Evolutionary conservation across 2,888 invertebrate genomes (phyloP).

Genomic region (Keiferia lycopersicella): DNA sequence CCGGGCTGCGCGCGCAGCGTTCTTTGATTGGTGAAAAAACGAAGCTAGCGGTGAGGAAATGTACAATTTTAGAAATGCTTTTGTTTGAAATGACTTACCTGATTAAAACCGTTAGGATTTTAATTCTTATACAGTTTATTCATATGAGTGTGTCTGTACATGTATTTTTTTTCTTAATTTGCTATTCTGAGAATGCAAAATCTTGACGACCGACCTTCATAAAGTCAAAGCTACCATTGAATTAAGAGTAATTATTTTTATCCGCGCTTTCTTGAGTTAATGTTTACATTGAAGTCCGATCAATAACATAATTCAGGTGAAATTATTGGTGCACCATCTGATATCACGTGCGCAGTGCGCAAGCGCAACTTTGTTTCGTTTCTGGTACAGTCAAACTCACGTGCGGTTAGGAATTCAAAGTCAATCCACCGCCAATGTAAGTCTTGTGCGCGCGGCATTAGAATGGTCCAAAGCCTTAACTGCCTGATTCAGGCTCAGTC

Average conservation of each 20-base stretch:
- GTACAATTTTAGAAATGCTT: slow-evolving; percentile 35
- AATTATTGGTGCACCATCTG: slow-evolving; percentile 3
- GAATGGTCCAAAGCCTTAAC: too few species aligned
- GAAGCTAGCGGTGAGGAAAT: slow-evolving; percentile 41
- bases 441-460: too few species aligned
- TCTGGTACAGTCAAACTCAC: not conserved
- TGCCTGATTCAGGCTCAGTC: too few species aligned
- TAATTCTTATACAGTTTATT: too few species aligned
- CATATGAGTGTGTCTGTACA: too few species aligned
- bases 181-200: not conserved
- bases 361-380: slow-evolving; percentile 3
- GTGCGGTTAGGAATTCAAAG: too few species aligned
- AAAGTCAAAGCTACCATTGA: not conserved
- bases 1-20: slow-evolving; percentile 32
- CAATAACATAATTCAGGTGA: slow-evolving; percentile 17
- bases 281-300: slow-evolving; percentile 11
- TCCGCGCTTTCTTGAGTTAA: slow-evolving; percentile 20
- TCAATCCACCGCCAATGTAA: too few species aligned
- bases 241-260: slow-evolving; percentile 6
- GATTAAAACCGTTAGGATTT: too few species aligned
- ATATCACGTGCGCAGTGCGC: not conserved
- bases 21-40: slow-evolving; percentile 43
- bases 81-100: too few species aligned
- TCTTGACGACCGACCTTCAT: not conserved
- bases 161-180: too few species aligned